Conservation (phyloP, 2,888 invertebrate genomes). For the Acanthococcus lagerstroemiae region DNA sequence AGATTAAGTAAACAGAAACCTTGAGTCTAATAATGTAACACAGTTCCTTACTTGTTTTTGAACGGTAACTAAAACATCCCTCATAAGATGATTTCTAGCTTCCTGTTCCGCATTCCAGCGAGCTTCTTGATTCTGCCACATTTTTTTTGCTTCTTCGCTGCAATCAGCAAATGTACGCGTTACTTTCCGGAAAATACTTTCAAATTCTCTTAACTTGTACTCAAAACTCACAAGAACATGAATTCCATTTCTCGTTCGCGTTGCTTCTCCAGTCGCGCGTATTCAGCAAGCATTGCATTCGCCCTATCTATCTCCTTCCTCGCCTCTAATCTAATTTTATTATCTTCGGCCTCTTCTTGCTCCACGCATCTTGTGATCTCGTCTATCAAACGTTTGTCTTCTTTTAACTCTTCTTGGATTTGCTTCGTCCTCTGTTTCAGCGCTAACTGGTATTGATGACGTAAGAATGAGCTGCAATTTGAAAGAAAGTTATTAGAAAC, state of each 20-base stretch:
- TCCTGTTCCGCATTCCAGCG: constrained; percentile 27
- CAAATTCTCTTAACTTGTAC: background rate
- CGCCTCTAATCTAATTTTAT: constrained; percentile 9
- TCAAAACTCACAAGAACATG: constrained; percentile 23
- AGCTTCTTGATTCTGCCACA: constrained; percentile 30
- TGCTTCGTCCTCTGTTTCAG: constrained; percentile 23
- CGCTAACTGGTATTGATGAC: constrained; percentile 28
- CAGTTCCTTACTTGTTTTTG: constrained; percentile 13
- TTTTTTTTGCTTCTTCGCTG: constrained; percentile 29
- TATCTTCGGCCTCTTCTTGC: background rate
- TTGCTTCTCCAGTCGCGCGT: constrained; percentile 14
- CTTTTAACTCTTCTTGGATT: constrained; percentile 23
- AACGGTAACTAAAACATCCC: constrained; percentile 22
- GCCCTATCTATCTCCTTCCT: constrained; percentile 29
- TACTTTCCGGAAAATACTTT: background rate
- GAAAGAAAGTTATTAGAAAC: background rate
- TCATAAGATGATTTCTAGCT: constrained; percentile 26
- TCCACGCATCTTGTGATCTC: constrained; percentile 10
- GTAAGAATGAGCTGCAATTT: constrained; percentile 16
- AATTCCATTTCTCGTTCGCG: constrained; percentile 26
- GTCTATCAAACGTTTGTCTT: constrained; percentile 17
- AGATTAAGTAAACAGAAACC: too few relatives aligned
- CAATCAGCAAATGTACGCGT: background rate
- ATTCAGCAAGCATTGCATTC: constrained; percentile 18
- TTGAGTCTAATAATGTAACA: too few relatives aligned